phyloP scores from a whole-genome alignment of 2,797 vertebrate species.

The Aplochiton taeniatus region DNA sequence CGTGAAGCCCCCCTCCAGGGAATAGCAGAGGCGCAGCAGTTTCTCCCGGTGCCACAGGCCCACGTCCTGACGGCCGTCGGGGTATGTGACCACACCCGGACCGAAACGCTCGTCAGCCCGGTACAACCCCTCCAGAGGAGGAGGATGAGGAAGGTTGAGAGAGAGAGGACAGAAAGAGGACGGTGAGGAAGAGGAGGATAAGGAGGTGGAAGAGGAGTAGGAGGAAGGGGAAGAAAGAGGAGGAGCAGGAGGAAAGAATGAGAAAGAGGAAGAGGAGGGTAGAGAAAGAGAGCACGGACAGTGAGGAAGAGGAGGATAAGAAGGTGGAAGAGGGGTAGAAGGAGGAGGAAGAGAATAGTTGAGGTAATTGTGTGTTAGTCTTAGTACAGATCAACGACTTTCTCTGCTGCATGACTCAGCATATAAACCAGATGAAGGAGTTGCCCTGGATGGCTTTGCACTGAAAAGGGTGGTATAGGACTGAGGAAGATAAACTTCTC shows the following conservation, averaged over 20 bases:
- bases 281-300: not conserved
- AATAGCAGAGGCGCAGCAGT: slow-evolving; percentile 76
- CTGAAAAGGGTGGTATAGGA: no score
- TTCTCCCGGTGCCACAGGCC: slow-evolving; percentile 82
- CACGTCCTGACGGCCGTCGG: slow-evolving; percentile 78
- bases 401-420: no score
- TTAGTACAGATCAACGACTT: no score
- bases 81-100: slow-evolving; percentile 81
- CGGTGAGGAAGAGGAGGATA: no score
- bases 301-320: slow-evolving; percentile 6
- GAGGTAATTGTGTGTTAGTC: not conserved
- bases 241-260: slow-evolving; percentile 19
- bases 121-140: slow-evolving; percentile 82
- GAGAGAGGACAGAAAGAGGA: not conserved
- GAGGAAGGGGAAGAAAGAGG: not conserved
- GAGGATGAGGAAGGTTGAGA: not conserved
- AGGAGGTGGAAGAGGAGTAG: no score
- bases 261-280: slow-evolving; percentile 6
- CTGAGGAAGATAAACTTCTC: no score
- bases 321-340: slow-evolving; percentile 13
- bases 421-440: no score
- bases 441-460: no score
- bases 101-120: slow-evolving; percentile 78
- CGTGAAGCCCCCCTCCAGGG: slow-evolving; percentile 67
- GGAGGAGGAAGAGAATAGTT: not conserved